phyloP scores from a whole-genome alignment of 2,797 vertebrate species.

The Syngnathus rostellatus region DNA sequence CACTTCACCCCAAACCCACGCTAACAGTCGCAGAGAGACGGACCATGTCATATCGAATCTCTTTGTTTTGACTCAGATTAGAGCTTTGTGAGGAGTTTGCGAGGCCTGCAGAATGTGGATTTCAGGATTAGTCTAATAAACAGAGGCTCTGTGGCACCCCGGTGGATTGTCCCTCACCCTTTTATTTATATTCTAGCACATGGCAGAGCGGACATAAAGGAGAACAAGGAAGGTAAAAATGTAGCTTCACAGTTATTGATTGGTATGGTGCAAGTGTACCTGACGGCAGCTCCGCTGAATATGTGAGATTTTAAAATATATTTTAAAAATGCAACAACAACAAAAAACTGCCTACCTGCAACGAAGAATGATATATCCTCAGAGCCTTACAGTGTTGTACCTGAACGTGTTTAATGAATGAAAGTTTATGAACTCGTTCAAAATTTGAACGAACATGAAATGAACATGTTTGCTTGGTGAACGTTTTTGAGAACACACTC shows the following conservation, averaged over 20 bases:
- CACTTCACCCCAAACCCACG: slow-evolving; percentile 37
- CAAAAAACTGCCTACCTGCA: too few species aligned
- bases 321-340: too few species aligned
- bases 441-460: too few species aligned
- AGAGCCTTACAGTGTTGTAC: too few species aligned
- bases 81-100: slow-evolving; percentile 59
- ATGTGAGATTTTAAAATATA: too few species aligned
- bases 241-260: slow-evolving; percentile 39
- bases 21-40: slow-evolving; percentile 55
- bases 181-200: slow-evolving; percentile 50
- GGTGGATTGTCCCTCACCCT: slow-evolving; percentile 5
- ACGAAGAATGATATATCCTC: too few species aligned
- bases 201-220: slow-evolving; percentile 35
- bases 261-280: not conserved
- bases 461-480: too few species aligned
- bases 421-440: too few species aligned
- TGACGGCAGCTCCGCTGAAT: too few species aligned
- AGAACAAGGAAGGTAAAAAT: slow-evolving; percentile 47
- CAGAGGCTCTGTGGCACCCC: slow-evolving; percentile 65
- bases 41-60: slow-evolving; percentile 66
- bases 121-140: slow-evolving; percentile 78
- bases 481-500: too few species aligned
- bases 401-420: too few species aligned
- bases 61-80: slow-evolving; percentile 76
- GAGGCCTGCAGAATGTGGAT: slow-evolving; percentile 71